These are phyloP conservation scores for Sicus ferrugineus DNA, from an alignment of 2,888 invertebrate species.

Conservation along the genomic window DNA sequence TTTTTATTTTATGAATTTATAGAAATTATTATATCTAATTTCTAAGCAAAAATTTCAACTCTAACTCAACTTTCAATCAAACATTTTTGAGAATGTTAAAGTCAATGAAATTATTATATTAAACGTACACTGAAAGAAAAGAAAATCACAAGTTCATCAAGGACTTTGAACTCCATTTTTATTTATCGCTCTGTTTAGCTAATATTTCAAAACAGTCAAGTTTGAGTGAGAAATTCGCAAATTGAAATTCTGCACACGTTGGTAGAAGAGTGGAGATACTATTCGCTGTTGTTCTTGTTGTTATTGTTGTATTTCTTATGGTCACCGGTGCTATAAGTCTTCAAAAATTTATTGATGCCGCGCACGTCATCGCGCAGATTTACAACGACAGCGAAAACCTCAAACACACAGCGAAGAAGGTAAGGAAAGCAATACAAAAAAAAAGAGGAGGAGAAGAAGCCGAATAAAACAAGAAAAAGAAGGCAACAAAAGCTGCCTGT, in stretches of 20 bases:
- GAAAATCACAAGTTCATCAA: not conserved
- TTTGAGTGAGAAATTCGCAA: not conserved
- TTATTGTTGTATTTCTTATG: not conserved
- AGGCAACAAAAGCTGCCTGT: not conserved
- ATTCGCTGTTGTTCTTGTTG: not conserved
- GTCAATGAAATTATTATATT: too few relatives aligned
- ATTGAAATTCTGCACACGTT: conserved; percentile 26
- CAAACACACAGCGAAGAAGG: not conserved
- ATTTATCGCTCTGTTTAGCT: not conserved
- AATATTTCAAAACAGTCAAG: not conserved
- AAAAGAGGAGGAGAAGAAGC: not conserved
- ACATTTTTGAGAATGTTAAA: too few relatives aligned
- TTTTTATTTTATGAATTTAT: too few relatives aligned
- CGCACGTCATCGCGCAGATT: conserved; percentile 2
- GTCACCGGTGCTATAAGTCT: not conserved
- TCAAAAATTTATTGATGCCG: conserved; percentile 24
- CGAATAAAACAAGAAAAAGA: not conserved
- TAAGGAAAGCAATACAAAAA: not conserved
- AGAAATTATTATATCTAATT: too few relatives aligned
- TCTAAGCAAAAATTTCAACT: too few relatives aligned
- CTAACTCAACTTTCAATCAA: too few relatives aligned
- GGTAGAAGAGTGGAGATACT: not conserved
- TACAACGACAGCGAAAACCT: not conserved
- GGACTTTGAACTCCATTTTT: not conserved
- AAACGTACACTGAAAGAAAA: too few relatives aligned